Evolutionary conservation across 1,140 invertebrate genomes (phyloP), one percentile per base, ranked within the genome.

Genomic region (Pteromalus puparum): DNA sequence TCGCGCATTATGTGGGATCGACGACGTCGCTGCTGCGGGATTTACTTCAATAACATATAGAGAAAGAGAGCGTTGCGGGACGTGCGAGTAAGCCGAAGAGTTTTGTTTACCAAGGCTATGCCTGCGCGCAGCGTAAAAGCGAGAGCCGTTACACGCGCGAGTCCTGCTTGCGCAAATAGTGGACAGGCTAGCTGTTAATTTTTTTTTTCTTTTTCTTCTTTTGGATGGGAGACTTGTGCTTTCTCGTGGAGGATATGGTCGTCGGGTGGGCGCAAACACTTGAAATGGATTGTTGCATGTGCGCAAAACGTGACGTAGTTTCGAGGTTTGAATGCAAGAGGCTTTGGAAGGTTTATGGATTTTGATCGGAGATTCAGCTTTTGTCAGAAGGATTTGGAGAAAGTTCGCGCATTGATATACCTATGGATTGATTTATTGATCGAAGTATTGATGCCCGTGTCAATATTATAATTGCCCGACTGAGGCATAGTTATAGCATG

Each of bases 11-110:
- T 85, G 87, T 87, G 85, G 86, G 87, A 88, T 88, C 89, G 88
- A 88, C 67, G 67, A 30, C 67, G 38, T 21, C 70, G 42, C n/a
- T 28, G 28, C 30, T 38, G 72, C 12, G 83, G 88, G 91, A 91
- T 92, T 92, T 90, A 85, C 89, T 90, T 90, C 89, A 89, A 91
- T 89, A 91, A 91, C 89, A 91, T 4, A 34, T 5, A 34, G 30
- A 34, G 30, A 34, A 34, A 61, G 18, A n/a, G 18, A n/a, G 21
- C 84, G 85, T 42, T 42, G 38, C 38, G 24, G 83, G 72, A 85
- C 83, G 70, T 83, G 84, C 86, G 86, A 85, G 86, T 82, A 42
- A 81, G 81, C 82, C 70, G 73, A 79, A 38, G 70, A 83, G 82
- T 72, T 76, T 72, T 83, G 67, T 83, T 83, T 83, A 46, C 53